Evolutionary conservation across 2,888 invertebrate genomes (phyloP).

Genomic region (Chymomyza caudatula): DNA sequence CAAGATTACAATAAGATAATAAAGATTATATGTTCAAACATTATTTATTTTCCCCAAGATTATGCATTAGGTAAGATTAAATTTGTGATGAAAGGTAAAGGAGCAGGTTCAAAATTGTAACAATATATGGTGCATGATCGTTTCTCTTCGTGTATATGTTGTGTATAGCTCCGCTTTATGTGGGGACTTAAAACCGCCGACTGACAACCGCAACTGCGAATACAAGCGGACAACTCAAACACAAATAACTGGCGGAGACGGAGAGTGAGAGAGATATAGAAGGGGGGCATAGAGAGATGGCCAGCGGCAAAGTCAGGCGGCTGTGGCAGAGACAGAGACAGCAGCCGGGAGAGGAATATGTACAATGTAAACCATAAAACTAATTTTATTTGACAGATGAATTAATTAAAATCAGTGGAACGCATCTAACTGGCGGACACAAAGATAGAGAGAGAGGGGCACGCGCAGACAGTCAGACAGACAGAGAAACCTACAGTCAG

Average conservation of each 20-base stretch:
- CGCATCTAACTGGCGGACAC: slow-evolving; percentile 52
- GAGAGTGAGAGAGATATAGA: too few species aligned
- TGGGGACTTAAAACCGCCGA: slow-evolving; percentile 19
- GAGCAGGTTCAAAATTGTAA: not conserved
- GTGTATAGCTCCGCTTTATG: too few species aligned
- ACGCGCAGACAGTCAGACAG: not conserved
- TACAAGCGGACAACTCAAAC: slow-evolving; percentile 27
- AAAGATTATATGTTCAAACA: too few species aligned
- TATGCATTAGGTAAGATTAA: too few species aligned
- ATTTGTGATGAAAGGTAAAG: too few species aligned
- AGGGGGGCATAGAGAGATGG: too few species aligned
- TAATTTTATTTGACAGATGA: slow-evolving; percentile 76
- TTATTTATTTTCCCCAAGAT: too few species aligned
- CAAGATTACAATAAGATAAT: too few species aligned
- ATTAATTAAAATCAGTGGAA: slow-evolving; percentile 74
- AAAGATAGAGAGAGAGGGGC: not conserved
- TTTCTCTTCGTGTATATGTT: not conserved
- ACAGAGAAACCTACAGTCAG: slow-evolving; percentile 2
- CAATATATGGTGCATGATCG: slow-evolving; percentile 1
- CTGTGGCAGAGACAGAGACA: slow-evolving; percentile 3
- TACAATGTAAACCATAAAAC: slow-evolving; percentile 71
- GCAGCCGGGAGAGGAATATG: slow-evolving; percentile 19
- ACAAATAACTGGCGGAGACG: slow-evolving; percentile 20
- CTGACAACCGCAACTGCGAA: slow-evolving; percentile 45
- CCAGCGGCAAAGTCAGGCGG: not conserved